These are phyloP conservation scores for Saturnia pavonia DNA, from an alignment of 2,888 invertebrate species.

Conservation along the genomic window DNA sequence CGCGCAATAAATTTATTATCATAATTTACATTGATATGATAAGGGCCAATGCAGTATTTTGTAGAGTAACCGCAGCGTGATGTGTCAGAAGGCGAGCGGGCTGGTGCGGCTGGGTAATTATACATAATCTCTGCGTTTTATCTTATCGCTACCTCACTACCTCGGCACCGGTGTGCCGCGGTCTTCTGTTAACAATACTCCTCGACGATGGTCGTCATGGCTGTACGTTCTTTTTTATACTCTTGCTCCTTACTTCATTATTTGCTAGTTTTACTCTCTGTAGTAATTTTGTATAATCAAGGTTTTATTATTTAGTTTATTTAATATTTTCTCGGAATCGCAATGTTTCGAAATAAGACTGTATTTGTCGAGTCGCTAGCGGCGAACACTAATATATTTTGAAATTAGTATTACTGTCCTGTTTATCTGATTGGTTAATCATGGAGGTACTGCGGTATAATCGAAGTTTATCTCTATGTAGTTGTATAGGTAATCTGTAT, in stretches of 20 bases:
- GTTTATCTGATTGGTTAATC: background rate
- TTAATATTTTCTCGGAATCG: background rate
- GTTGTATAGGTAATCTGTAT: background rate
- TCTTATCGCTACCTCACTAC: conserved; percentile 56
- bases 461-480: background rate
- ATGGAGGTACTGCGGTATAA: background rate
- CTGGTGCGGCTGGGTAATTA: conserved; percentile 47
- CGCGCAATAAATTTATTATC: conserved; percentile 29
- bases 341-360: background rate
- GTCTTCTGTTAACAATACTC: conserved; percentile 45
- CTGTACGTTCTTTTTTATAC: conserved; percentile 46
- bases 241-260: background rate
- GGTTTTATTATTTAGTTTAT: background rate
- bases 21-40: conserved; percentile 40
- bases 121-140: conserved; percentile 51
- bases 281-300: background rate
- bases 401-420: background rate
- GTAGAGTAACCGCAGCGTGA: conserved; percentile 75
- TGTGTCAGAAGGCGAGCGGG: conserved; percentile 48
- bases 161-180: conserved; percentile 29
- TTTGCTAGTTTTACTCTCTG: background rate
- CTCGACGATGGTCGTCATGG: conserved; percentile 65
- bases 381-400: background rate
- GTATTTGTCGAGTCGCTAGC: background rate
- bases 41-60: conserved; percentile 69